Evolutionary conservation across 2,888 invertebrate genomes (phyloP), one percentile per base, ranked within the genome.

Genomic region (Drosophila ustulata): DNA sequence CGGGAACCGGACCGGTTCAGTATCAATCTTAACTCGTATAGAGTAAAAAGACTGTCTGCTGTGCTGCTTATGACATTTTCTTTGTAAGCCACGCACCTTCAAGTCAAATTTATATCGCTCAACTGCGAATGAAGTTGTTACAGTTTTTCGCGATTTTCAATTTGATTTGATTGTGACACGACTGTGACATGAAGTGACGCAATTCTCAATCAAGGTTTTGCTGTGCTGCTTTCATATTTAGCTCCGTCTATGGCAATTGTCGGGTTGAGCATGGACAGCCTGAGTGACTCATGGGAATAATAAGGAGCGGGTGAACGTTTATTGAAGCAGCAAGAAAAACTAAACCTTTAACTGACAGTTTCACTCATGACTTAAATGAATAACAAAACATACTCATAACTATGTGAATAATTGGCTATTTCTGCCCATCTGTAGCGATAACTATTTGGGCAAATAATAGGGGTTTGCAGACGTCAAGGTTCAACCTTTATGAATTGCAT

Each of bases 51-150:
- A 18, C 34, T 32, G 32, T 32, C 8, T 32, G 11, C 34, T 34
- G 34, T 34, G 30, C 51, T 52, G 76, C 68, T 82, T 88, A 82
- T 87, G 87, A 87, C 87, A 87, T 86, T 89, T 87, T 88, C 80
- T 83, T 79, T 89, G 87, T 89, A 88, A 81, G 74, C 81, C 58
- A 80, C 86, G 89, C 89, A 89, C 89, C 89, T 87, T 74, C 87
- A 75, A 88, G 86, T 88, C 80, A 80, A 82, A 88, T 80, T 83
- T 78, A 80, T 61, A 69, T 71, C 57, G 61, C 50, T 77, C 80
- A 70, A 70, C 72, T 82, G 75, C 73, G 76, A 86, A 87, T 87
- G 89, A 87, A 87, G 87, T 88, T 82, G 89, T 87, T 89, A 86
- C 77, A 89, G 76, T 86, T 88, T 74, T 76, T 71, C 66, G 62